phyloP scores from a whole-genome alignment of 2,888 invertebrate species.

The Merodon equestris region DNA sequence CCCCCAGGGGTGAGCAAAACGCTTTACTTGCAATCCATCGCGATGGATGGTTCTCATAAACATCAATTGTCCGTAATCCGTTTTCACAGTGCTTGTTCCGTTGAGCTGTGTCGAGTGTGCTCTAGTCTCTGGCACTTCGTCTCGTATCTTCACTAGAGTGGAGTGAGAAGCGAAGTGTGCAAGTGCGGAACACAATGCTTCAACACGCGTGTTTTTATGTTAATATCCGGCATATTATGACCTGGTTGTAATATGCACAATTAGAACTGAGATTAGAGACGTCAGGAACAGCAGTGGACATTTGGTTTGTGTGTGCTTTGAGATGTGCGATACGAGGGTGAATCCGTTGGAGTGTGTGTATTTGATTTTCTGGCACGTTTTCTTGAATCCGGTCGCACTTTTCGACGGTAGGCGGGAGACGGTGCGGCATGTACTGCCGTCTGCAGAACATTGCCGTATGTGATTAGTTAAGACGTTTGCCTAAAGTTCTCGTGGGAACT shows the following conservation, averaged over 20 bases:
- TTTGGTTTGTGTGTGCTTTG: constrained; percentile 12
- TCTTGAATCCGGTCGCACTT: constrained; percentile 50
- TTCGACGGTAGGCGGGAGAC: constrained; percentile 31
- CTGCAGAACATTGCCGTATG: neutral
- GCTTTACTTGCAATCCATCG: constrained; percentile 47
- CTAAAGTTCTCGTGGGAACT: constrained; percentile 44
- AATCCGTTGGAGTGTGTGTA: no score
- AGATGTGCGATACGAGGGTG: no score
- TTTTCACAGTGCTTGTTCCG: constrained; percentile 13
- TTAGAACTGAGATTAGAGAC: constrained; percentile 48
- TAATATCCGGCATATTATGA: constrained; percentile 19
- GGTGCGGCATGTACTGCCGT: constrained; percentile 9
- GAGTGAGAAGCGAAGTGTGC: constrained; percentile 33
- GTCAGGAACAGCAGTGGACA: constrained; percentile 25
- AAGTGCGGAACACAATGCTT: constrained; percentile 39
- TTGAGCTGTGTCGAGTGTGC: constrained; percentile 18
- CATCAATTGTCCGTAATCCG: constrained; percentile 27
- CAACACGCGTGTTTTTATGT: constrained; percentile 56
- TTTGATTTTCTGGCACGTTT: constrained; percentile 35
- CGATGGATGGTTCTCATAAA: constrained; percentile 48
- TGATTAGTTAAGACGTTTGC: constrained; percentile 26
- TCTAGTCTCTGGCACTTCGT: constrained; percentile 1
- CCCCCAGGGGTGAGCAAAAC: constrained; percentile 30
- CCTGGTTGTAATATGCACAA: constrained; percentile 38
- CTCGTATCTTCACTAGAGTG: no score